phyloP scores from a whole-genome alignment of 1,140 invertebrate species.

The Ladona fulva region DNA sequence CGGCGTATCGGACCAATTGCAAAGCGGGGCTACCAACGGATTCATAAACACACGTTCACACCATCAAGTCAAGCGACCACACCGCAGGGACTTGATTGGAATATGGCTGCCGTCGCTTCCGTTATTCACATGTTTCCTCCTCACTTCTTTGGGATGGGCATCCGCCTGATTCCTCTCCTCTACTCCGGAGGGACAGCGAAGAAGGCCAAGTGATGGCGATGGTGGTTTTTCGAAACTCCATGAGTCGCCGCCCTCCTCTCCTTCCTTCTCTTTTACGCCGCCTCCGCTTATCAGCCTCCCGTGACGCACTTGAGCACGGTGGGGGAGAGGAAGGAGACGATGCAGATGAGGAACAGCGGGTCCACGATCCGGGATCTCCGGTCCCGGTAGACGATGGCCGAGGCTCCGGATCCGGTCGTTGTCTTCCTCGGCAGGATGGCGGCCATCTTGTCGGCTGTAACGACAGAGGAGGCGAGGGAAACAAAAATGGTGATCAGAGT shows the following conservation, averaged over 20 bases:
- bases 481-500: neutral
- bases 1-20: too few relatives aligned
- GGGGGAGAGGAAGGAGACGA: neutral
- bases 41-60: too few relatives aligned
- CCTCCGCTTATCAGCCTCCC: neutral
- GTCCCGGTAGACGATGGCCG: neutral
- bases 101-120: neutral
- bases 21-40: too few relatives aligned
- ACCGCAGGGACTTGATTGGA: too few relatives aligned
- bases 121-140: neutral
- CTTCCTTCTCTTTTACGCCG: neutral
- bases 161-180: neutral
- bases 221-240: too few relatives aligned
- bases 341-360: neutral
- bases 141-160: neutral
- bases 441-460: conserved; percentile 7
- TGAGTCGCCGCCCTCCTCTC: too few relatives aligned
- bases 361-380: neutral
- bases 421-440: conserved; percentile 1
- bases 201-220: neutral
- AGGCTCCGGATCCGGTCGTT: neutral
- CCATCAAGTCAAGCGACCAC: too few relatives aligned
- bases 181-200: neutral
- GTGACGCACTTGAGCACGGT: neutral
- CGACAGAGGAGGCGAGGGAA: conserved; percentile 1